A percentile compares a stretch with the other conserved stretches of the same genome.
These are phyloP conservation scores for Halcyon malimbica DNA, from an alignment of 2,113 vertebrate genomes.

Conservation along the genomic window DNA sequence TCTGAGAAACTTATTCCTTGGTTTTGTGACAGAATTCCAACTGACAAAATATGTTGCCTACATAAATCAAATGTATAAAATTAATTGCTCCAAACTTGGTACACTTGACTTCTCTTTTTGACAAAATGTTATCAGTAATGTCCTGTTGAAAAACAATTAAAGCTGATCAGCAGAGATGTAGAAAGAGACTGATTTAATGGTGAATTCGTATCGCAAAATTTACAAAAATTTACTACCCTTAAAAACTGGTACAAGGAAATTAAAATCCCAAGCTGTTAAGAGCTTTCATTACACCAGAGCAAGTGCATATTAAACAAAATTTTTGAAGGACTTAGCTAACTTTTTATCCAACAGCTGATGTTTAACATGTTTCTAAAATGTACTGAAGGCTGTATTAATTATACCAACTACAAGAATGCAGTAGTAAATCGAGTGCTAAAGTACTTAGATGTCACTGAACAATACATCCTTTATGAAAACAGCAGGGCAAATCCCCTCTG, in stretches of 20 bases:
- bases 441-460: background rate
- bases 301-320: background rate
- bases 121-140: background rate
- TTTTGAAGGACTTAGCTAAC: background rate
- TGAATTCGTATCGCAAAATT: background rate
- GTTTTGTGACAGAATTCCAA: background rate
- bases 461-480: background rate
- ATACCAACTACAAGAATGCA: background rate
- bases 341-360: background rate
- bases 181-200: background rate
- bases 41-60: background rate
- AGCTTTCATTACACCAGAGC: background rate
- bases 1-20: background rate
- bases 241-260: background rate
- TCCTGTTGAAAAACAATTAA: background rate
- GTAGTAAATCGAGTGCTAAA: background rate
- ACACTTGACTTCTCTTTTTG: background rate
- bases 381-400: background rate
- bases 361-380: background rate
- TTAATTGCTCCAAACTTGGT: background rate
- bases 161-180: background rate
- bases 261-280: background rate
- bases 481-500: background rate
- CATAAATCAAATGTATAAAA: background rate
- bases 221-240: background rate